phyloP scores from a whole-genome alignment of 1,140 invertebrate species.

The Euschistus heros region DNA sequence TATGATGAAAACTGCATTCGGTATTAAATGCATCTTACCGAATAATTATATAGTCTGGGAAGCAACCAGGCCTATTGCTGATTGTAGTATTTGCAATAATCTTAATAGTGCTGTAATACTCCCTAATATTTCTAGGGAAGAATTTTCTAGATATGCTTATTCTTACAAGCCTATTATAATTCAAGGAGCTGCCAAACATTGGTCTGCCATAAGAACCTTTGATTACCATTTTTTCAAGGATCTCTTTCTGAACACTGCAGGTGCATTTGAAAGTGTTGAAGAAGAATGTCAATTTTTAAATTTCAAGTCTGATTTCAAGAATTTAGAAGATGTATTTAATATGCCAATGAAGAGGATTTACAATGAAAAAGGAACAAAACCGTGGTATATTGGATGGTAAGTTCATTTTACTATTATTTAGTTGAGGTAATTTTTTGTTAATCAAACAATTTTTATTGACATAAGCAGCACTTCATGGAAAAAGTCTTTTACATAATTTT shows the following conservation, averaged over 20 bases:
- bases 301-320: conserved; percentile 74
- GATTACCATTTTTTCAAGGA: conserved; percentile 61
- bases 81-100: conserved; percentile 60
- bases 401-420: conserved; percentile 32
- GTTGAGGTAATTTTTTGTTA: neutral
- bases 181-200: conserved; percentile 60
- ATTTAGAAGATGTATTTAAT: conserved; percentile 63
- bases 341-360: conserved; percentile 56
- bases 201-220: conserved; percentile 63
- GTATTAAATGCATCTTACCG: conserved; percentile 57
- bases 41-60: conserved; percentile 80
- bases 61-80: conserved; percentile 65
- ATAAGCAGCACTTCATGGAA: neutral
- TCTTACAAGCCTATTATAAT: conserved; percentile 69
- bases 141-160: conserved; percentile 62
- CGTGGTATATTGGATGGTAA: conserved; percentile 91
- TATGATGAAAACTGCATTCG: conserved; percentile 31
- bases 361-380: conserved; percentile 47
- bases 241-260: conserved; percentile 54
- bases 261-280: conserved; percentile 53
- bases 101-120: conserved; percentile 49
- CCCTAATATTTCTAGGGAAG: conserved; percentile 50
- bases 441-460: neutral
- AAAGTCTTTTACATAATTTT: conserved; percentile 8
- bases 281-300: conserved; percentile 82